A percentile compares a stretch with the other conserved stretches of the same genome.
Conservation (phyloP, 2,797 vertebrate genomes). For the Oreonectes daqikongensis region DNA sequence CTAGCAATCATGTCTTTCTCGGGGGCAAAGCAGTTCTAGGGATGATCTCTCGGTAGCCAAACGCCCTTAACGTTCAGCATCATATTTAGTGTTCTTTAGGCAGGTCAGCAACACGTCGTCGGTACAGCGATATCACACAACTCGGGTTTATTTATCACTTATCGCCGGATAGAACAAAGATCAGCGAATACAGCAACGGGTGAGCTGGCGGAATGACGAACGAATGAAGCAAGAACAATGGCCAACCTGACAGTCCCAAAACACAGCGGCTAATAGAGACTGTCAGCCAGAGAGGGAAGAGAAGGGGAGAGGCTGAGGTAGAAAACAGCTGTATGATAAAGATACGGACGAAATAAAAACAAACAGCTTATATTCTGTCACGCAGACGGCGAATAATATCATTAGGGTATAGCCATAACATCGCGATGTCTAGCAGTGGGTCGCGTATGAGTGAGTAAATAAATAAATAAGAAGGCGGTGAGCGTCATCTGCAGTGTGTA, state of each 20-base stretch:
- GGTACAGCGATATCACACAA: background rate
- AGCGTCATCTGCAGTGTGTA: slow-evolving; percentile 79
- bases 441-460: slow-evolving; percentile 62
- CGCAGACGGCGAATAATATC: background rate
- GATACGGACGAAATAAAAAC: slow-evolving; percentile 13
- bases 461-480: slow-evolving; percentile 66
- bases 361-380: background rate
- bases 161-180: background rate
- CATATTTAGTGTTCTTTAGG: slow-evolving; percentile 1
- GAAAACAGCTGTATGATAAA: slow-evolving; percentile 32
- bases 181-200: background rate
- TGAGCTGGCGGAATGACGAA: slow-evolving; percentile 31
- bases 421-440: slow-evolving; percentile 16
- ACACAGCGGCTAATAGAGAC: slow-evolving; percentile 55
- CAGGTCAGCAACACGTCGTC: background rate
- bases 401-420: slow-evolving; percentile 17
- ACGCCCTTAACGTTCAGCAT: slow-evolving; percentile 19
- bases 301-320: slow-evolving; percentile 36
- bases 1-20: background rate
- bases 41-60: slow-evolving; percentile 11
- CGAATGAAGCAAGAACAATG: slow-evolving; percentile 56
- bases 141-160: too few species aligned
- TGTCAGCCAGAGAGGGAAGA: slow-evolving; percentile 45
- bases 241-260: slow-evolving; percentile 52
- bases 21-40: background rate